Evolutionary conservation across 1,140 invertebrate genomes (phyloP).

Genomic region (Forficula auricularia): DNA sequence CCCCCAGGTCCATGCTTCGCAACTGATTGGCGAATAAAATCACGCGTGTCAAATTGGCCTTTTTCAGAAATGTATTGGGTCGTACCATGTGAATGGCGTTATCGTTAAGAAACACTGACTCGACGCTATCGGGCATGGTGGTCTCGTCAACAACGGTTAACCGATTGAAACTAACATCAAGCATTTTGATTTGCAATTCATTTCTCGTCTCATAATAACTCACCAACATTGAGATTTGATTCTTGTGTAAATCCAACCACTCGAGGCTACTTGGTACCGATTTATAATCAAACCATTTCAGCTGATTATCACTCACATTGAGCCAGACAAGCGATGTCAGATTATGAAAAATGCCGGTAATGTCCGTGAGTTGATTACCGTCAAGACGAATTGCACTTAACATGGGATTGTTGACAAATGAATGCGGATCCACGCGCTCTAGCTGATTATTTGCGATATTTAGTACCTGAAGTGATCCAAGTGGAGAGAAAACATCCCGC

Average conservation of each 20-base stretch:
- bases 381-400: slow-evolving; percentile 47
- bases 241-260: slow-evolving; percentile 51
- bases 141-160: slow-evolving; percentile 45
- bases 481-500: slow-evolving; percentile 42
- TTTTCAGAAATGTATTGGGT: slow-evolving; percentile 51
- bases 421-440: slow-evolving; percentile 38
- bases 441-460: slow-evolving; percentile 52
- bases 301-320: slow-evolving; percentile 49
- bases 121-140: slow-evolving; percentile 51
- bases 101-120: slow-evolving; percentile 56
- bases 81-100: slow-evolving; percentile 51
- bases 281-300: slow-evolving; percentile 46
- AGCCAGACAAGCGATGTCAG: slow-evolving; percentile 47
- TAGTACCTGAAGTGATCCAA: slow-evolving; percentile 43
- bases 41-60: slow-evolving; percentile 48
- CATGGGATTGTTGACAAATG: slow-evolving; percentile 43
- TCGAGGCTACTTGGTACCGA: slow-evolving; percentile 45
- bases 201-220: slow-evolving; percentile 45
- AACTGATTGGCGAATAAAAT: slow-evolving; percentile 59
- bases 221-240: slow-evolving; percentile 42
- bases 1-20: slow-evolving; percentile 48
- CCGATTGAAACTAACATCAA: slow-evolving; percentile 57
- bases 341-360: slow-evolving; percentile 44
- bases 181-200: slow-evolving; percentile 47
- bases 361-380: slow-evolving; percentile 42